Conservation (phyloP, 2,797 vertebrate species). For the Todus mexicanus region DNA sequence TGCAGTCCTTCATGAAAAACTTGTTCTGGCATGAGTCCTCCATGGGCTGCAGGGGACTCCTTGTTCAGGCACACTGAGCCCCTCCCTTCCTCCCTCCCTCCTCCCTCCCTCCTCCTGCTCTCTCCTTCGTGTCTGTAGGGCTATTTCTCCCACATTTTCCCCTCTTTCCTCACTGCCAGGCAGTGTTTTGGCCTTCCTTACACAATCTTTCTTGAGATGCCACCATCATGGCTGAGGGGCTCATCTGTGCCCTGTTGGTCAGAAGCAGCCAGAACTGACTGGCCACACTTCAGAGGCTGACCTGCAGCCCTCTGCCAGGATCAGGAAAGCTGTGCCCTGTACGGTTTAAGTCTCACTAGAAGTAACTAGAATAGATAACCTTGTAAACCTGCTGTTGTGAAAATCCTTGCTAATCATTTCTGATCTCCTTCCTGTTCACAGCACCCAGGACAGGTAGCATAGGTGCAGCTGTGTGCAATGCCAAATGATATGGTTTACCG, state of each 20-base stretch:
- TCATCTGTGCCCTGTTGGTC: rapidly evolving
- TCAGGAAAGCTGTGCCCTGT: rapidly evolving
- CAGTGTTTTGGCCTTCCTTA: background rate
- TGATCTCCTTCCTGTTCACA: background rate
- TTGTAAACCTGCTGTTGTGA: background rate
- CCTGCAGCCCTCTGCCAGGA: rapidly evolving
- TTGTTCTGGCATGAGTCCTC: rapidly evolving
- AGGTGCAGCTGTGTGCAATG: background rate
- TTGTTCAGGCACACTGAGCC: background rate
- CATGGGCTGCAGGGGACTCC: no score
- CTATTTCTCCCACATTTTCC: background rate
- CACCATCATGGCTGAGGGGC: rapidly evolving
- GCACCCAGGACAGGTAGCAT: background rate
- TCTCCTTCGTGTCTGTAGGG: background rate
- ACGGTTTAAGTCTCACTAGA: background rate
- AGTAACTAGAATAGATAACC: background rate
- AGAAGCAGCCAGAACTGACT: rapidly evolving
- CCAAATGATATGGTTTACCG: background rate
- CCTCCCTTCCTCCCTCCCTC: no score
- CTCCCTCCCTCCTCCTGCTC: no score
- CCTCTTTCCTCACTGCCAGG: rapidly evolving
- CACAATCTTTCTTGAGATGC: background rate
- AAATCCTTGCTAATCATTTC: background rate
- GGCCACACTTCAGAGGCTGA: rapidly evolving
- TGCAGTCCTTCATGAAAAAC: background rate